Evolutionary conservation across 1,140 invertebrate species (phyloP).

Genomic region (Sarcophaga peregrina): DNA sequence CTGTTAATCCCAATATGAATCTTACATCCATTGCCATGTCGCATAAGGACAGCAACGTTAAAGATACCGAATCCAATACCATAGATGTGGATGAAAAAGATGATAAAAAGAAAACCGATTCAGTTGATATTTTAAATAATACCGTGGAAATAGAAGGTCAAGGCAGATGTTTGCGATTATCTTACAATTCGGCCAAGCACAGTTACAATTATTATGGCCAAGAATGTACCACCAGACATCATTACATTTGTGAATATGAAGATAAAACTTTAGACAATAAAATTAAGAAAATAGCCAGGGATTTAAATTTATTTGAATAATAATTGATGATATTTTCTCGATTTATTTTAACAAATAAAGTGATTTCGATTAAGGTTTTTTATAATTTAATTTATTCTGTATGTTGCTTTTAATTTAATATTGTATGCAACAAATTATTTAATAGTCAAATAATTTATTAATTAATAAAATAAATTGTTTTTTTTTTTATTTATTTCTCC

Average conservation of each 20-base stretch:
- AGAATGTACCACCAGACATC: constrained; percentile 75
- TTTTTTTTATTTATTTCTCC: no score
- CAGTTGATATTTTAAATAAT: constrained; percentile 57
- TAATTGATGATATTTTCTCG: background rate
- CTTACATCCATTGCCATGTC: constrained; percentile 68
- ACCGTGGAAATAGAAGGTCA: constrained; percentile 67
- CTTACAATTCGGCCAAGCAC: constrained; percentile 72
- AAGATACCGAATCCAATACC: constrained; percentile 64
- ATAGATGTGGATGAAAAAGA: constrained; percentile 55
- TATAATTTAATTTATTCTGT: no score
- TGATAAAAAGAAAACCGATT: constrained; percentile 44
- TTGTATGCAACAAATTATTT: no score
- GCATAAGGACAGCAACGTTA: constrained; percentile 61
- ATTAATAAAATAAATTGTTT: no score
- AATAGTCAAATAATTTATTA: no score
- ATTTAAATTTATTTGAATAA: constrained; percentile 59
- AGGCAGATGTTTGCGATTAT: constrained; percentile 73
- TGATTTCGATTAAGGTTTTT: background rate
- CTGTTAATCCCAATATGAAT: constrained; percentile 70
- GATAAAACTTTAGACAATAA: constrained; percentile 78
- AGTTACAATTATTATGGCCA: constrained; percentile 78
- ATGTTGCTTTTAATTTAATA: no score
- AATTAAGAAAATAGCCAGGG: constrained; percentile 71
- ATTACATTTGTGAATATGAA: constrained; percentile 78
- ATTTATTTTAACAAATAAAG: background rate